Base-by-base conservation (phyloP, 2,797 vertebrate species). In the Pogonophryne albipinna region DNA sequence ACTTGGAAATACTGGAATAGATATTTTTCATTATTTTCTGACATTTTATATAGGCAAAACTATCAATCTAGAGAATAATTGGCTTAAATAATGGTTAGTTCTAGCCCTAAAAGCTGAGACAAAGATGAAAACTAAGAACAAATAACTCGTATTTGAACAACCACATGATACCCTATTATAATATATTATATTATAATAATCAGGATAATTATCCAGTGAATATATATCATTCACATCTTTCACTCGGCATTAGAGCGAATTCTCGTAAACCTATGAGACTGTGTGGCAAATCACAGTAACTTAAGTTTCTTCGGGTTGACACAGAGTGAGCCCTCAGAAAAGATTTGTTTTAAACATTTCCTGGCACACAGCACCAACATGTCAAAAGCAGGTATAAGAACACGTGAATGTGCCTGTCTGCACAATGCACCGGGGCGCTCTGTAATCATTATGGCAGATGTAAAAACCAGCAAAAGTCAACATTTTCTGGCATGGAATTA, bases 371-470 rank as follows among this genome's bases (percentile, higher is more conserved):
- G 49, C 74, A 57, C 8, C 17, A 71, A 71, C 46, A 59, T 75
- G 66, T 85, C 67, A 82, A 56, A 78, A 47, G 20, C 71, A 87
- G 76, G 79, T 62, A 74, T 76, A 61, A 45, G 74, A 80, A 64
- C 41, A 51, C 57, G 42, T 56, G 53, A 65, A 41, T 16, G 56
- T 60, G 56, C 15, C 73, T 74, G 85, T 71, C 87, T 77, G 34
- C 51, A 76, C 27, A n/a, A 71, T 47, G 61, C 76, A 67, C 23
- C 1, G 47, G 23, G 74, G 79, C 82, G 65, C 68, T 63, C 46
- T 31, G 19, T 83, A 86, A 85, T 89, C 82, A 84, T 71, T 59
- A 60, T 87, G 87, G 87, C 85, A 89, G 79, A 83, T 84, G 77
- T 77, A 83, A 84, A 38, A 80, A 80, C 41, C 53, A 61, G 85